These are phyloP conservation scores for Urocynchramus pylzowi DNA, from an alignment of 2,113 vertebrate genomes.

Conservation along the genomic window DNA sequence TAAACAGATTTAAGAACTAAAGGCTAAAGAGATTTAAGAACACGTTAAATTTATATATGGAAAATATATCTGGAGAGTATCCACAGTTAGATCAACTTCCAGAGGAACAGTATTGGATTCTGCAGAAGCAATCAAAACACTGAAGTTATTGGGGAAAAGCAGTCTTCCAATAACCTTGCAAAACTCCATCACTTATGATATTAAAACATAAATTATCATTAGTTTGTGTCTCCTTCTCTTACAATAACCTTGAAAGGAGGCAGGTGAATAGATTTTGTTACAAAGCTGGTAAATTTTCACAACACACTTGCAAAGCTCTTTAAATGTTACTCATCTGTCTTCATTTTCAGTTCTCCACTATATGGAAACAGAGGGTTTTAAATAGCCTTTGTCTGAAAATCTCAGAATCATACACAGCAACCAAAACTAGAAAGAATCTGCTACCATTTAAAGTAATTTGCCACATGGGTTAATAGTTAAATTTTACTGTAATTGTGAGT, in stretches of 20 bases:
- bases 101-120: neutral
- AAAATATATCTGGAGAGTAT: neutral
- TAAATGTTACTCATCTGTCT: conserved; percentile 63
- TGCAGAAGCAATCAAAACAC: neutral
- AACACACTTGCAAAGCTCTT: conserved; percentile 1
- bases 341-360: conserved; percentile 64
- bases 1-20: neutral
- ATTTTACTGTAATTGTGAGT: conserved; percentile 65
- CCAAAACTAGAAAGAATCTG: conserved; percentile 58
- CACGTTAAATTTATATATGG: neutral
- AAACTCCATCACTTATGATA: neutral
- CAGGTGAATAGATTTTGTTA: neutral
- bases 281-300: neutral
- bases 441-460: conserved; percentile 43
- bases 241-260: neutral
- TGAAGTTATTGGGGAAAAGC: neutral
- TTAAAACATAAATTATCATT: conserved; percentile 14
- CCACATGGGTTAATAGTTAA: conserved; percentile 56
- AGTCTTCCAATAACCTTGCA: neutral
- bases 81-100: neutral
- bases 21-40: neutral
- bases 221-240: neutral
- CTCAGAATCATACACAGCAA: conserved; percentile 37
- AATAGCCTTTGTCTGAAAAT: conserved; percentile 59
- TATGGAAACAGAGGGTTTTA: conserved; percentile 53